Base-by-base conservation (phyloP, 1,140 invertebrate species). In the Micrasema longulum region DNA sequence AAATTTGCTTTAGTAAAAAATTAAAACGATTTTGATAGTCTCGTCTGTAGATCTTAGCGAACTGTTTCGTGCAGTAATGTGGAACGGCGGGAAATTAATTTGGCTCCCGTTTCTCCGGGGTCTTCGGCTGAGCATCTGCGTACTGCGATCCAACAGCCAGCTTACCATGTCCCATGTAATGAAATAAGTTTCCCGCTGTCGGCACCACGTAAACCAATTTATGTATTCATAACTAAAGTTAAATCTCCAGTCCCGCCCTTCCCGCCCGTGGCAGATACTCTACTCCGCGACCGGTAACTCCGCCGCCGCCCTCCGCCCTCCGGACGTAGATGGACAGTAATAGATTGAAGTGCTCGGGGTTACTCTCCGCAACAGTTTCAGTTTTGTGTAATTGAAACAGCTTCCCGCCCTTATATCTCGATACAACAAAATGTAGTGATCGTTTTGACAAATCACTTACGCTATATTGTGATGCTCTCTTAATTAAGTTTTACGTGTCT, bases 201-300 rank as follows among this genome's bases (percentile, higher is more conserved):
- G 52, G 31, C 64, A 52, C 41, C 66, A 69, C 66, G 66, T 55
- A 43, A 69, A 55, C 52, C 52, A 52, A 36, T 69, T 69, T 69
- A 69, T 36, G 35, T 69, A 69, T 69, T 69, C 66, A 69, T 69
- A 69, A 69, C 66, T 38, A 20, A 43, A 69, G 31, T 69, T 57
- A 57, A 69, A 55, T 69, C 52, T 57, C 45, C 18, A 36, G 31
- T 20, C 26, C 47, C 47, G 43, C 63, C 26, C 63, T 66, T 60
- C n/a, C 55, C 16, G n/a, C 55, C 23, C 31, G 26, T 26, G 6
- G 16, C 23, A 14, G 11, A 22, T 11, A 9, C 12, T n/a, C 53
- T 23, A 18, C 18, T 22, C 41, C 41, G 41, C 41, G 12, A n/a
- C 43, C 11, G 2, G 31, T 38, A 0, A 36, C 53, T 38, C 31